phyloP scores from a whole-genome alignment of 2,797 vertebrate species.

The Sibirionetta formosa region DNA sequence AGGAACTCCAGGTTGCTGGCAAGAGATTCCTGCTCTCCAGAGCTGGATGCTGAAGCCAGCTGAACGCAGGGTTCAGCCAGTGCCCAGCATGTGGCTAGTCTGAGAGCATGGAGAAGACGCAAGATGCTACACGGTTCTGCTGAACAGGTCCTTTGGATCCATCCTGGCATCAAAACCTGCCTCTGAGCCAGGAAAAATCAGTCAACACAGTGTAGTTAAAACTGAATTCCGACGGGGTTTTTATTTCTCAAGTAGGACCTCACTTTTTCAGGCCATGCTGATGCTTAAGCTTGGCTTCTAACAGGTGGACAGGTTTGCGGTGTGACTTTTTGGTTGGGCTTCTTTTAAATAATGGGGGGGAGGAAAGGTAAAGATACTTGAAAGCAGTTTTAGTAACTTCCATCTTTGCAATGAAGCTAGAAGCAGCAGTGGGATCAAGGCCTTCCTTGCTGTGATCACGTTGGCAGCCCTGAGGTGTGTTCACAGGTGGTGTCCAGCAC shows the following conservation, averaged over 20 bases:
- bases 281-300: neutral
- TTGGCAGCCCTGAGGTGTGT: neutral
- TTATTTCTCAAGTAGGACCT: neutral
- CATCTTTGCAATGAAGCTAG: neutral
- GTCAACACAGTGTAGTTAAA: neutral
- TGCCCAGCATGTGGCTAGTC: neutral
- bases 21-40: neutral
- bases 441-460: rapidly evolving
- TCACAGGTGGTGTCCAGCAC: neutral
- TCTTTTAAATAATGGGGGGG: neutral
- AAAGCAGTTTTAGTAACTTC: neutral
- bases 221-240: neutral
- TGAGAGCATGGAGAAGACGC: neutral
- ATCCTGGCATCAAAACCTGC: neutral
- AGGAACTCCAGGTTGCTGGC: conserved; percentile 9
- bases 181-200: neutral
- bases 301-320: neutral
- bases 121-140: neutral
- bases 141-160: neutral
- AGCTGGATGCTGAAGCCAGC: neutral
- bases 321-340: neutral
- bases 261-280: neutral
- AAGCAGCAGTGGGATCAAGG: neutral
- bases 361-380: neutral
- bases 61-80: neutral